Conservation (phyloP, 2,113 vertebrate genomes). For the Pteropus alecto region DNA sequence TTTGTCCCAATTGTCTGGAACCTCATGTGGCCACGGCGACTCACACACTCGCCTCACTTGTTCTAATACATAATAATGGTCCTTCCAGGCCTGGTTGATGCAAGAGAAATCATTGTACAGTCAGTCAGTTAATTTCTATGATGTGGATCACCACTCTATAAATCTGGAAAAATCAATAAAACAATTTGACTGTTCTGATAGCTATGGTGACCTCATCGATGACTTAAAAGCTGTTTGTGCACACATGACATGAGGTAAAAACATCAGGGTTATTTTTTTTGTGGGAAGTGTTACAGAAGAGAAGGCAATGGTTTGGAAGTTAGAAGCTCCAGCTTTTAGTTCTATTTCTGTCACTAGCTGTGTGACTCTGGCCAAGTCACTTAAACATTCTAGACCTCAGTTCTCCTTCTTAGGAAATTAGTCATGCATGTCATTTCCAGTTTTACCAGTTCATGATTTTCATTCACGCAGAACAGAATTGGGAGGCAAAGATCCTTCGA, state of each 20-base stretch:
- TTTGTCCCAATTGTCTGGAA: background rate
- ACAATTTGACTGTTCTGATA: background rate
- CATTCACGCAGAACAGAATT: background rate
- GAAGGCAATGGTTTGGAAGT: background rate
- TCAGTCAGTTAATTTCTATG: background rate
- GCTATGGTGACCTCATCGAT: fast-evolving
- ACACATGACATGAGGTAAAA: background rate
- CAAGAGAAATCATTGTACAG: background rate
- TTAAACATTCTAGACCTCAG: background rate
- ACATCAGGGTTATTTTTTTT: background rate
- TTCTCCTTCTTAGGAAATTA: background rate
- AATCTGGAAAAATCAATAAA: background rate
- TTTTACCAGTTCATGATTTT: background rate
- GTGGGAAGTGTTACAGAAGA: background rate
- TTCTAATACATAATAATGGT: background rate
- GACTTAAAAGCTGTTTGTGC: background rate
- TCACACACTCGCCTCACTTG: background rate
- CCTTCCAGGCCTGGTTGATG: background rate
- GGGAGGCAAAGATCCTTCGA: background rate
- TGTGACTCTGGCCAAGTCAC: background rate
- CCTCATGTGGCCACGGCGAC: background rate
- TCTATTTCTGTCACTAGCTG: background rate
- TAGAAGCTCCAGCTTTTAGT: background rate
- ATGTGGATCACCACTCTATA: background rate
- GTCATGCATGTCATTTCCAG: background rate